These are phyloP conservation scores for Creontiades dilutus DNA, from an alignment of 2,888 invertebrate genomes.

Conservation along the genomic window DNA sequence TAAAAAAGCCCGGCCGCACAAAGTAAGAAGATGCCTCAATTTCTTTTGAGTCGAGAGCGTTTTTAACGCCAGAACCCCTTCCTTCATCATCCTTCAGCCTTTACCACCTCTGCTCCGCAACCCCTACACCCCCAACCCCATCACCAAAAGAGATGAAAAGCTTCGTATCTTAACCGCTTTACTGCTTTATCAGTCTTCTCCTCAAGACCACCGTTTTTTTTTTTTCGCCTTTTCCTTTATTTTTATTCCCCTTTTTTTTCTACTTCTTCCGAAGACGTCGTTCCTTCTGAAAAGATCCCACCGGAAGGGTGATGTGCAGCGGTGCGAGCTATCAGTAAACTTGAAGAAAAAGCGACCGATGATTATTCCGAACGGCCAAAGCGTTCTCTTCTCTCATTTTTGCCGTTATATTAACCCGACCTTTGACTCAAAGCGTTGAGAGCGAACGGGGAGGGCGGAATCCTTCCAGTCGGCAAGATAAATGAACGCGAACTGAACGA, in stretches of 20 bases:
- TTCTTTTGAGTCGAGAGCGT: slow-evolving; percentile 45
- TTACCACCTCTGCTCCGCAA: not conserved
- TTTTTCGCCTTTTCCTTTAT: not conserved
- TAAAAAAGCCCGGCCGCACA: slow-evolving; percentile 5
- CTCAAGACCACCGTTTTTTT: not conserved
- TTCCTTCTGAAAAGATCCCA: not conserved
- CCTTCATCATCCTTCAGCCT: slow-evolving; percentile 21
- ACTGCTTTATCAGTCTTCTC: slow-evolving; percentile 55
- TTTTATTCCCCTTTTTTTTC: not conserved
- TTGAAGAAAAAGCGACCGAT: slow-evolving; percentile 11
- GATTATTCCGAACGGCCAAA: slow-evolving; percentile 36
- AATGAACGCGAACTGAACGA: not conserved
- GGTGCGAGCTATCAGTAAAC: slow-evolving; percentile 36
- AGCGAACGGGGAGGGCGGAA: too few relatives aligned
- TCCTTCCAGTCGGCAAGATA: slow-evolving; percentile 11
- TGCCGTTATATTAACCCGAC: slow-evolving; percentile 8
- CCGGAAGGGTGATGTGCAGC: slow-evolving; percentile 28
- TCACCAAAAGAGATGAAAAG: slow-evolving; percentile 40
- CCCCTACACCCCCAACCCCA: too few relatives aligned
- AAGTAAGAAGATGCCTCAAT: slow-evolving; percentile 38
- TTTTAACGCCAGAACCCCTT: slow-evolving; percentile 17
- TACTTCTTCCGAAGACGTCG: not conserved
- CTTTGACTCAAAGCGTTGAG: slow-evolving; percentile 24
- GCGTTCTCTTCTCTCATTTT: slow-evolving; percentile 19
- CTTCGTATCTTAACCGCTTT: slow-evolving; percentile 60